Percentiles rank a stretch among this genome's conserved stretches.
These are phyloP conservation scores for Hylaeus volcanicus DNA, from an alignment of 1,140 invertebrate species.

Conservation along the genomic window DNA sequence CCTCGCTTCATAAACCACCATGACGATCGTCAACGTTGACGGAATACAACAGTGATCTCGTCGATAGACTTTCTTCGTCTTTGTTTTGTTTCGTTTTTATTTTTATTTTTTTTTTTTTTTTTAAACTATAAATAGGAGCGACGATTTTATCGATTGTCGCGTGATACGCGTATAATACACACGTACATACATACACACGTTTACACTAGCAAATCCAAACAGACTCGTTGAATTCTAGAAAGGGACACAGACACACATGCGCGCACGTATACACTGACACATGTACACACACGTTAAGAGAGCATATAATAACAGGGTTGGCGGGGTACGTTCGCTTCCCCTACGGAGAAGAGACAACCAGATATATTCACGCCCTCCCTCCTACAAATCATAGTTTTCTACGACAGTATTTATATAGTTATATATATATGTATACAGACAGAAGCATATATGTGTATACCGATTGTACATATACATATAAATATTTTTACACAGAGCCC, in stretches of 20 bases:
- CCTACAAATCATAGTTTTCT: conserved; percentile 73
- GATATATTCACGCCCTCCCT: neutral
- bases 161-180: conserved; percentile 12
- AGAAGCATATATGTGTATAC: conserved; percentile 40
- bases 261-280: neutral
- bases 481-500: conserved; percentile 57
- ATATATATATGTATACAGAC: conserved; percentile 63
- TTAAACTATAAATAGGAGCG: conserved; percentile 6
- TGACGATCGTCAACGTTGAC: conserved; percentile 29
- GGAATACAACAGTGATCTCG: conserved; percentile 33
- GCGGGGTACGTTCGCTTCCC: conserved; percentile 31
- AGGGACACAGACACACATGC: neutral
- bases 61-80: conserved; percentile 45
- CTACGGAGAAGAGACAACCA: conserved; percentile 16
- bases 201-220: neutral
- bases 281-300: conserved; percentile 34
- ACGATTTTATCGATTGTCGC: conserved; percentile 15
- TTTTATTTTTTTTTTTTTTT: conserved; percentile 7
- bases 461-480: conserved; percentile 41
- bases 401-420: conserved; percentile 78
- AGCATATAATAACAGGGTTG: conserved; percentile 39
- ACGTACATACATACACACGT: neutral
- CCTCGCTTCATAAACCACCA: neutral
- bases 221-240: conserved; percentile 1
- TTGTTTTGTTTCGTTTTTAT: conserved; percentile 6